Percentiles rank a stretch among this genome's conserved stretches.
These are phyloP conservation scores for Maccullochella peelii DNA, from an alignment of 2,113 vertebrate species.

Conservation along the genomic window DNA sequence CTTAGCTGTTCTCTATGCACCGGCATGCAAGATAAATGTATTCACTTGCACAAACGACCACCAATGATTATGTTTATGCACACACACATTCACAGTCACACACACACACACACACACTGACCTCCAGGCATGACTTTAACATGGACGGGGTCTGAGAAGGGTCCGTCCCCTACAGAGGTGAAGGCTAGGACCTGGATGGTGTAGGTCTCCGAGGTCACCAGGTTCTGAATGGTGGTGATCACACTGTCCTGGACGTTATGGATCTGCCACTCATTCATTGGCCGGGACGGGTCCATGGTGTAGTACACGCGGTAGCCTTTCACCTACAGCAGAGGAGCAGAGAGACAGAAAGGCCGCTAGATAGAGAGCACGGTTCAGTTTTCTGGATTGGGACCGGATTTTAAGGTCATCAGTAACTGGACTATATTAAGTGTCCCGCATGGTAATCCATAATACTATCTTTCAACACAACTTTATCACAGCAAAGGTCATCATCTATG, in stretches of 20 bases:
- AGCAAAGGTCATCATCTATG: conserved; percentile 42
- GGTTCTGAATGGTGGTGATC: conserved; percentile 94
- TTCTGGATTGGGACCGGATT: conserved; percentile 19
- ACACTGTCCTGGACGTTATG: conserved; percentile 97
- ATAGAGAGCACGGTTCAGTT: not conserved
- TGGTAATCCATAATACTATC: conserved; percentile 67
- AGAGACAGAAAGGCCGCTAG: not conserved
- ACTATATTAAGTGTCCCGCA: conserved; percentile 21
- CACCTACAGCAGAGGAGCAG: conserved; percentile 80
- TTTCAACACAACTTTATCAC: conserved; percentile 49
- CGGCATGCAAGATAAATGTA: conserved; percentile 8
- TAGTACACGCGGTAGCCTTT: conserved; percentile 96
- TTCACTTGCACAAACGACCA: conserved; percentile 16
- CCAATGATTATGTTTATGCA: conserved; percentile 1
- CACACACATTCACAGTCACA: not conserved
- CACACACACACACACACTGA: conserved; percentile 74
- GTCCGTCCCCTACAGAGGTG: conserved; percentile 97
- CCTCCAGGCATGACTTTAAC: conserved; percentile 97
- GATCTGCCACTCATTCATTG: conserved; percentile 95
- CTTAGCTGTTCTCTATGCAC: conserved; percentile 23
- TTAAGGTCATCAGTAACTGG: conserved; percentile 42
- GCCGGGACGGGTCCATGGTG: conserved; percentile 94
- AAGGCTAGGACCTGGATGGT: conserved; percentile 95
- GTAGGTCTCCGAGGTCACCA: conserved; percentile 93
- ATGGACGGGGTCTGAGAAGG: conserved; percentile 95